A percentile compares a stretch with the other conserved stretches of the same genome.
These are phyloP conservation scores for Pristis pectinata DNA, from an alignment of 2,797 vertebrate genomes.

Conservation along the genomic window DNA sequence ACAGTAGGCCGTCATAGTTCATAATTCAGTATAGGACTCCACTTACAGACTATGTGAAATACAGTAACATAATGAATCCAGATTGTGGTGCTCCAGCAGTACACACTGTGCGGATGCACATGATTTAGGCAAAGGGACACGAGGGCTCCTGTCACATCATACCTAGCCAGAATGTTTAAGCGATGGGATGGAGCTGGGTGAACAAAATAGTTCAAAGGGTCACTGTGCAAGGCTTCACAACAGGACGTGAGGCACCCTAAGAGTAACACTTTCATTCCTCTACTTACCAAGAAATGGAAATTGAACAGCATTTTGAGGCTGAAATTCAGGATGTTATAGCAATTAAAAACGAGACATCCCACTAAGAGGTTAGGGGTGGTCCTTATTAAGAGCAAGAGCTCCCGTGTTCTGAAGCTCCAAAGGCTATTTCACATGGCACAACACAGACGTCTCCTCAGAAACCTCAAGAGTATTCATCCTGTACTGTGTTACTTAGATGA, in stretches of 20 bases:
- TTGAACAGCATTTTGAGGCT: background rate
- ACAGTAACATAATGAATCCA: no score
- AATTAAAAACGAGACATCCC: background rate
- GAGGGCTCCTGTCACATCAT: no score
- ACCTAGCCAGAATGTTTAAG: background rate
- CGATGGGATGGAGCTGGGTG: background rate
- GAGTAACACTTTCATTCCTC: background rate
- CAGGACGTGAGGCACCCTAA: background rate
- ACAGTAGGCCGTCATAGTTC: no score
- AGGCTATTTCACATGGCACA: background rate
- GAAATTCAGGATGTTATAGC: background rate
- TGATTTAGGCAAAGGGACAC: background rate
- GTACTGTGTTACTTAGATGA: background rate
- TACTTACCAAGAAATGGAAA: background rate
- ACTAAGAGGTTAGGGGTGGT: rapidly evolving
- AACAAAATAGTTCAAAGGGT: background rate
- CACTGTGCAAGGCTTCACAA: background rate
- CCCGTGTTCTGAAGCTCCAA: background rate
- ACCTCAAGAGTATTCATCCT: background rate
- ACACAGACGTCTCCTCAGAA: no score
- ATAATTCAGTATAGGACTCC: no score
- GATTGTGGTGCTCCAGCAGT: no score
- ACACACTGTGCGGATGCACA: background rate
- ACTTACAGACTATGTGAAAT: no score
- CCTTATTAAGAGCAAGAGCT: background rate